Evolutionary conservation across 2,888 invertebrate species (phyloP).

Genomic region (Drosophila flavopinicola): DNA sequence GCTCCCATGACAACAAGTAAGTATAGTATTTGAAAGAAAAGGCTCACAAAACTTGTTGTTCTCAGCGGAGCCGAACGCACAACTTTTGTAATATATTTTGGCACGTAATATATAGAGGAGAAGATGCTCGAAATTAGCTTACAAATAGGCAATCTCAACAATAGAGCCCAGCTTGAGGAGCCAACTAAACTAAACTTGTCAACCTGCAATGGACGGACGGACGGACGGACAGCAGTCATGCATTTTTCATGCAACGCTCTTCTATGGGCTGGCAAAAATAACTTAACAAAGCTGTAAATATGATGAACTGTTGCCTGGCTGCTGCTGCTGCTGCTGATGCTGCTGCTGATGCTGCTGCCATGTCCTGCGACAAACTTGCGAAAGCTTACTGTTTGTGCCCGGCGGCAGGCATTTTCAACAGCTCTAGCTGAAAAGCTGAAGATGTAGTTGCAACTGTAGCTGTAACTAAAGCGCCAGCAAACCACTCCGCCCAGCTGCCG

Average conservation of each 20-base stretch:
- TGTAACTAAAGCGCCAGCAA: constrained; percentile 38
- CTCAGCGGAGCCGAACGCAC: constrained; percentile 30
- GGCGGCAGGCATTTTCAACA: constrained; percentile 55
- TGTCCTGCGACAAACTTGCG: constrained; percentile 64
- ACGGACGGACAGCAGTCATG: constrained; percentile 43
- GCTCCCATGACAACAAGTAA: not conserved
- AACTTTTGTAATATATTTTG: constrained; percentile 54
- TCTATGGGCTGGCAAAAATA: constrained; percentile 66
- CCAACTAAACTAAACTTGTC: constrained; percentile 34
- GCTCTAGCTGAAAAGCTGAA: constrained; percentile 40
- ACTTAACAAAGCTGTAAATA: constrained; percentile 75
- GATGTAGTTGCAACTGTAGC: constrained; percentile 9
- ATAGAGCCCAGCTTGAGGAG: constrained; percentile 20
- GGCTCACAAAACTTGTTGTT: constrained; percentile 35
- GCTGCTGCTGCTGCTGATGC: constrained; percentile 9
- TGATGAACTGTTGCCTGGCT: constrained; percentile 71
- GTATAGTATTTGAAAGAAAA: constrained; percentile 23
- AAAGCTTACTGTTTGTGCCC: constrained; percentile 70
- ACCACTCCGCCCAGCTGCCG: constrained; percentile 3
- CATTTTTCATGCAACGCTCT: constrained; percentile 71
- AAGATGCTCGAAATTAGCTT: constrained; percentile 68
- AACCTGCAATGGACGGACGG: constrained; percentile 9
- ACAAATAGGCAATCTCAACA: constrained; percentile 72
- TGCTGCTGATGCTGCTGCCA: constrained; percentile 6
- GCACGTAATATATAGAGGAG: constrained; percentile 24